Evolutionary conservation across 2,888 invertebrate genomes (phyloP), one percentile per base, ranked within the genome.

Genomic region (Thumatha senex): DNA sequence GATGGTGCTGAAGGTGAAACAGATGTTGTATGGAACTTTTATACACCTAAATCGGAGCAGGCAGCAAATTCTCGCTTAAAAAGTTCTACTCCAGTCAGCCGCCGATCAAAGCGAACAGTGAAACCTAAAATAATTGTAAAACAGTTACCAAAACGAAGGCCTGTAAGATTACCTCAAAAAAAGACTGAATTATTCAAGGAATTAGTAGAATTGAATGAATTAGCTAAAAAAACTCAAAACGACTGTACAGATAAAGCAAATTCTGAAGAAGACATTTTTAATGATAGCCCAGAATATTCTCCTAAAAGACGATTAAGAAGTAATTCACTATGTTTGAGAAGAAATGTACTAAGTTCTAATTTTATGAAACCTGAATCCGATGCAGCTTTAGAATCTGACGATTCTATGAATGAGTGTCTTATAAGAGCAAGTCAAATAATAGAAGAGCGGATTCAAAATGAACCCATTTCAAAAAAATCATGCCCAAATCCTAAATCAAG

Each of bases 11-110:
- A 89, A 56, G 92, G 91, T 2, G 86, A 87, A 71, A 88, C 86
- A 12, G 91, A 92, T 66, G 92, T 92, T 12, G 82, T 92, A 10
- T 92, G 92, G 92, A 92, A 92, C 61, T 91, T 86, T 54, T 91
- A 92, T 65, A 89, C 92, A 0, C 91, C 92, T n/a, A 89, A 87
- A 63, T 79, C 91, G 9, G 82, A 80, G 12, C 68, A 83, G 31
- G 61, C 70, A 30, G 59, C 71, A 1, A 74, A 69, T 45, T 74
- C 80, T 38, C 70, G 76, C 0, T 54, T 69, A 1, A 86, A 84
- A 75, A 86, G 84, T 47, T 78, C 86, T 1, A 90, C 91, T 24
- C 91, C 90, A 9, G 72, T 89, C 0, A 88, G 86, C 55, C 77
- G 82, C 31, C 84, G 80, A 72, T 54, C 77, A 3, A 89, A 78